Evolutionary conservation across 2,113 vertebrate species (phyloP), one percentile per base, ranked within the genome.

Genomic region (Eleginops maclovinus): DNA sequence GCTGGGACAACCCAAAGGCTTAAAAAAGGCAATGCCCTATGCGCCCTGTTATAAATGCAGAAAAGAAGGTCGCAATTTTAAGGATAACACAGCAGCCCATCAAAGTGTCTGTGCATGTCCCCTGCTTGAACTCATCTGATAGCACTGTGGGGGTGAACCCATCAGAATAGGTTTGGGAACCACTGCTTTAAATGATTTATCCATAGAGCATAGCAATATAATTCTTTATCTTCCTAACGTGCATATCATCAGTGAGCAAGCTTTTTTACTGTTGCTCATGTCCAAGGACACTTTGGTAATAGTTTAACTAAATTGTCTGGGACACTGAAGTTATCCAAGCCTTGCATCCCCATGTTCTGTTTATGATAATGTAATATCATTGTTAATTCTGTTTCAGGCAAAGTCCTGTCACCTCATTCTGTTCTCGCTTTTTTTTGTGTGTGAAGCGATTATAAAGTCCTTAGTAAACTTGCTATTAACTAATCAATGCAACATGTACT

Each of bases 401-500:
- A 67, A 69, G 21, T 36, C 22, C 3, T 26, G 44, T 50, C 50
- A 40, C 56, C 61, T 55, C 9, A 22, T 31, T 75, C 12, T 36
- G 43, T 68, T 61, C 41, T 78, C n/a, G n/a, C 17, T 44, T 53
- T 56, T 17, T 5, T 41, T 50, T 51, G 41, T 65, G 47, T 68
- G 43, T 68, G 22, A 54, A 16, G 16, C 24, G 46, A 55, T 68
- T 54, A 73, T 54, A 14, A 80, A 78, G 65, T 31, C 54, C 22
- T 46, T 59, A 49, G 63, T 60, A 84, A 78, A 68, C 64, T 70
- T 70, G 73, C 50, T 54, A 68, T 85, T 74, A 85, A 59, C 36
- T 60, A 60, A 82, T 86, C 70, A 79, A 59, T 67, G 64, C 69
- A 65, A 60, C 28, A 24, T 80, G 79, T 82, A 16, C 46, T 81